These are phyloP conservation scores for Diogma glabrata DNA, from an alignment of 2,888 invertebrate species.

Conservation along the genomic window DNA sequence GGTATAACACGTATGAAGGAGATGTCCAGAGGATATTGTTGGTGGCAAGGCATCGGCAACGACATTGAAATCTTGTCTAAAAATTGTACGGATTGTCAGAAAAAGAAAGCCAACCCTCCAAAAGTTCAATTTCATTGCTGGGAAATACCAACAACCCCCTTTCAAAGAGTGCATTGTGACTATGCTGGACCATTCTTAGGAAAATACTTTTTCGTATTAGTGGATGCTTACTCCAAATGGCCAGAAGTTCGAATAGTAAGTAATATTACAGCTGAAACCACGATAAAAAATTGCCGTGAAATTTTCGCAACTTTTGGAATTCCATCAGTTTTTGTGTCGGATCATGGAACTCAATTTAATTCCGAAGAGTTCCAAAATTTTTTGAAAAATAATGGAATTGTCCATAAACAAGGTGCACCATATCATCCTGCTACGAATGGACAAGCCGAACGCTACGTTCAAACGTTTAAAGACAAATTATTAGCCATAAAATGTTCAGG, in stretches of 20 bases:
- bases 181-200: constrained; percentile 13
- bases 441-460: no score
- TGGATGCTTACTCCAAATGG: constrained; percentile 20
- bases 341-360: no score
- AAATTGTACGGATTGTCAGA: constrained; percentile 14
- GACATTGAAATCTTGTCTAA: constrained; percentile 22
- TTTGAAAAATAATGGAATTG: no score
- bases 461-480: no score
- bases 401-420: no score
- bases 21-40: constrained; percentile 19
- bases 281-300: no score
- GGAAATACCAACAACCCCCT: constrained; percentile 17
- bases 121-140: constrained; percentile 17
- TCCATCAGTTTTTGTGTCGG: no score
- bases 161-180: constrained; percentile 20
- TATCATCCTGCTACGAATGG: no score
- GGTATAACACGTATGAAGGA: constrained; percentile 19
- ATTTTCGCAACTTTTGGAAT: no score
- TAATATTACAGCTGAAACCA: constrained; percentile 12
- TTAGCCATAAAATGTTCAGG: no score
- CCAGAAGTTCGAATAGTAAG: constrained; percentile 17
- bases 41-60: constrained; percentile 20
- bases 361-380: no score
- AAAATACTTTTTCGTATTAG: constrained; percentile 13
- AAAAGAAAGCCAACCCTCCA: constrained; percentile 11